Evolutionary conservation across 2,888 invertebrate genomes (phyloP).

Genomic region (Flexamia atlantica): DNA sequence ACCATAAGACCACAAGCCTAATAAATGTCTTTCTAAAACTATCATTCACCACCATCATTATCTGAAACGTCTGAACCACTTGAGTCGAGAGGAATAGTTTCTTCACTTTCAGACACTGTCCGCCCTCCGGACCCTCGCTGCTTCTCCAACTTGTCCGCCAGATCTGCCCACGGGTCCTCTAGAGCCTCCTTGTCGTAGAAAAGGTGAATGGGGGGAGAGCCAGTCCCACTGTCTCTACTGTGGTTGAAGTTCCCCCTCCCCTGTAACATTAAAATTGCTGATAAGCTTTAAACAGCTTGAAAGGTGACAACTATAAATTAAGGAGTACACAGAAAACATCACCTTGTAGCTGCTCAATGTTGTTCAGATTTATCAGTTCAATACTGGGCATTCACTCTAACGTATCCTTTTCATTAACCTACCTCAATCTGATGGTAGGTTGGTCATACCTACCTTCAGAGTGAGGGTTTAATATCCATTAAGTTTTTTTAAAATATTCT

Average conservation of each 20-base stretch:
- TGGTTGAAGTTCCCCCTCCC: background rate
- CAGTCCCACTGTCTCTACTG: background rate
- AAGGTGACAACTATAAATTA: too few relatives aligned
- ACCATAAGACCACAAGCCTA: background rate
- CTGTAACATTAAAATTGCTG: background rate
- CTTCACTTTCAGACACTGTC: background rate
- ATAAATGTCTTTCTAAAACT: background rate
- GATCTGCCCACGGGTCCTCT: conserved; percentile 19
- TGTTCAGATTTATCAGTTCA: too few relatives aligned
- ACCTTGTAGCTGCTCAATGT: too few relatives aligned
- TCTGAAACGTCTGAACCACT: conserved; percentile 10
- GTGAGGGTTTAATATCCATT: too few relatives aligned
- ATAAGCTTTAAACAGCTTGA: too few relatives aligned
- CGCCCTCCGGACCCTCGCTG: background rate
- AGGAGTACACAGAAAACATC: too few relatives aligned
- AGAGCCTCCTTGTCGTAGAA: conserved; percentile 13
- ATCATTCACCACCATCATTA: background rate
- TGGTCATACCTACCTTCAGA: too few relatives aligned
- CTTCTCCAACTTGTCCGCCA: conserved; percentile 2
- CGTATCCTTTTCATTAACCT: too few relatives aligned
- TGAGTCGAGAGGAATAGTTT: background rate
- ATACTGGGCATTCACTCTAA: too few relatives aligned
- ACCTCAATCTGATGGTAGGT: too few relatives aligned
- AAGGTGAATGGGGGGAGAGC: conserved; percentile 10
- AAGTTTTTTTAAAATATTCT: too few relatives aligned